Conservation (phyloP, 2,888 invertebrate genomes). For the Axea sp. region DNA sequence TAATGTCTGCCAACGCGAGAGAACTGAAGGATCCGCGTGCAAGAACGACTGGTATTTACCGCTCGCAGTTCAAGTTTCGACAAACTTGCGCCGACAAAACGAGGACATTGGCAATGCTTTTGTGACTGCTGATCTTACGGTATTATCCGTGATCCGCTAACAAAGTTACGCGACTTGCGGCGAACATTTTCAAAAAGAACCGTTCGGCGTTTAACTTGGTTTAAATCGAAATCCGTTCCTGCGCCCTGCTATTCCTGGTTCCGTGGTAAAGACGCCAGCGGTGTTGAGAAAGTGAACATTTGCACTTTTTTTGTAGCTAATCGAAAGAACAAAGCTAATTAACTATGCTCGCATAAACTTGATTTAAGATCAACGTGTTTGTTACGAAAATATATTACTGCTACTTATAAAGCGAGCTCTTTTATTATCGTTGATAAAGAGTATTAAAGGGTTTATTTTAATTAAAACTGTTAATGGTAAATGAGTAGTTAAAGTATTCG, state of each 20-base stretch:
- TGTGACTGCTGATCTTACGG: conserved; percentile 53
- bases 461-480: conserved; percentile 56
- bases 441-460: conserved; percentile 56
- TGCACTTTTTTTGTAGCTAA: no score
- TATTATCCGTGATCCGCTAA: conserved; percentile 54
- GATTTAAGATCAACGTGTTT: conserved; percentile 45
- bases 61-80: conserved; percentile 38
- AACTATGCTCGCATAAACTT: conserved; percentile 50
- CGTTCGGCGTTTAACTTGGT: conserved; percentile 50
- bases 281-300: conserved; percentile 11
- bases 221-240: conserved; percentile 36
- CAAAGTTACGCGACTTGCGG: conserved; percentile 50
- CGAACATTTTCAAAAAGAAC: conserved; percentile 51
- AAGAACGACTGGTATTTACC: conserved; percentile 53
- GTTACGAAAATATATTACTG: conserved; percentile 51
- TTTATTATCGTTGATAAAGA: conserved; percentile 53
- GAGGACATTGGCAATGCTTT: conserved; percentile 46
- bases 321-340: no score
- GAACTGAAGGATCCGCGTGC: conserved; percentile 4
- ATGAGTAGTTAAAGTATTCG: conserved; percentile 56
- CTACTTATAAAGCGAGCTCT: conserved; percentile 37
- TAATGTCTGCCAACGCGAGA: no score
- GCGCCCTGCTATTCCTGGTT: no score
- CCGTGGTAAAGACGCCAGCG: conserved; percentile 17
- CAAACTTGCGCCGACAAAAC: conserved; percentile 52